A percentile compares a stretch with the other conserved stretches of the same genome.
Evolutionary conservation across 2,888 invertebrate species (phyloP).

Genomic region (Pammene fasciana): DNA sequence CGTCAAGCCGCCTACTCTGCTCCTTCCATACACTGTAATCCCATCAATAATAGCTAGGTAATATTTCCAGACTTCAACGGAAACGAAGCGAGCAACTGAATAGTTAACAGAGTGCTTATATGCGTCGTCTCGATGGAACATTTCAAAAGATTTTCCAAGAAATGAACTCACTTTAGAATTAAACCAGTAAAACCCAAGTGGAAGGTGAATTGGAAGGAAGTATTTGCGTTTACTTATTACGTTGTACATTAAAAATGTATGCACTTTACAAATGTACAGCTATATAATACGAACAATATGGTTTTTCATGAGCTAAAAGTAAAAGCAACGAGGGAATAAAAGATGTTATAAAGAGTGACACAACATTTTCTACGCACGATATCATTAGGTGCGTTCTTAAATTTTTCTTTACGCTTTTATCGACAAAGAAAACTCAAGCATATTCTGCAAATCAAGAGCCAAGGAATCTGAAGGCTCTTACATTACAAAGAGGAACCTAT

Average conservation of each 20-base stretch:
- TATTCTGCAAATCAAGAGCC: slow-evolving; percentile 16
- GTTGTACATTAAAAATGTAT: slow-evolving; percentile 1
- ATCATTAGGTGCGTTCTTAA: background rate
- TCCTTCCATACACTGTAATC: slow-evolving; percentile 47
- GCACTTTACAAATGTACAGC: slow-evolving; percentile 11
- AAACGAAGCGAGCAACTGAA: slow-evolving; percentile 33
- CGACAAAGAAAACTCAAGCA: background rate
- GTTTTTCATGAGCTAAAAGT: slow-evolving; percentile 1
- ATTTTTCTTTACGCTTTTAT: background rate
- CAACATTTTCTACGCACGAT: slow-evolving; percentile 3
- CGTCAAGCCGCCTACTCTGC: slow-evolving; percentile 72
- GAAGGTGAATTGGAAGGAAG: slow-evolving; percentile 17
- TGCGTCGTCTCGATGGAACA: slow-evolving; percentile 11
- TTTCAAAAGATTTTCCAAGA: slow-evolving; percentile 12
- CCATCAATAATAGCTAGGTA: slow-evolving; percentile 39
- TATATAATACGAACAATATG: slow-evolving; percentile 7
- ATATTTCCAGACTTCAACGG: slow-evolving; percentile 34
- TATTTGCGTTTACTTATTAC: slow-evolving; percentile 17
- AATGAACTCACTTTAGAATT: slow-evolving; percentile 10
- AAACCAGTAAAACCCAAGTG: background rate
- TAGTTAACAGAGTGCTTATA: slow-evolving; percentile 33
- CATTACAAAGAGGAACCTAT: slow-evolving; percentile 13
- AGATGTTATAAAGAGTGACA: slow-evolving; percentile 17
- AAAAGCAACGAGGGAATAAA: background rate
- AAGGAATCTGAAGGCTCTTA: slow-evolving; percentile 7